Percentiles rank a stretch among this genome's conserved stretches.
Conservation (phyloP, 1,140 invertebrate species). For the Acromyrmex heyeri region DNA sequence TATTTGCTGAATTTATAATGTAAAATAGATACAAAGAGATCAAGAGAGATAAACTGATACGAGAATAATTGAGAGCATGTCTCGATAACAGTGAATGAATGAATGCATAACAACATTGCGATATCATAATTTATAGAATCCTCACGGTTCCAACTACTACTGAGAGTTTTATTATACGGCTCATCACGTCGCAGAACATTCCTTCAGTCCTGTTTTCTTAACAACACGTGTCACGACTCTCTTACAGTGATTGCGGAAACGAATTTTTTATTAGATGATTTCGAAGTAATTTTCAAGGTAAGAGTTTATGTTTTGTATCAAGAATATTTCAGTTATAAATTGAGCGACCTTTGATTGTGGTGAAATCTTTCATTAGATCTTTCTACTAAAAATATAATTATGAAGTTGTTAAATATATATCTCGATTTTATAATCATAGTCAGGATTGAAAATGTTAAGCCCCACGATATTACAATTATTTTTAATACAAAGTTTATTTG, state of each 20-base stretch:
- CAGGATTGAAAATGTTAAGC: background rate
- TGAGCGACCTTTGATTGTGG: background rate
- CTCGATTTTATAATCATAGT: constrained; percentile 10
- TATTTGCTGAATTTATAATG: constrained; percentile 28
- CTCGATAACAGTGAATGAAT: constrained; percentile 25
- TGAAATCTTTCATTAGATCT: constrained; percentile 16
- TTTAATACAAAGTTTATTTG: background rate
- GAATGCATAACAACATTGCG: constrained; percentile 10
- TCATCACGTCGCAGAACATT: constrained; percentile 41
- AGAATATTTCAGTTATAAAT: constrained; percentile 10
- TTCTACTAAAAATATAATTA: constrained; percentile 1
- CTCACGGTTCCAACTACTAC: background rate
- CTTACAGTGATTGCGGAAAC: background rate
- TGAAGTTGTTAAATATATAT: background rate
- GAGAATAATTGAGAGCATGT: constrained; percentile 4
- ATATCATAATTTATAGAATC: constrained; percentile 36
- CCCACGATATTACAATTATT: background rate
- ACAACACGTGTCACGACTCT: background rate
- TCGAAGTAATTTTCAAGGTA: constrained; percentile 15
- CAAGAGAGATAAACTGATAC: background rate
- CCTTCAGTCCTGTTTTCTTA: constrained; percentile 25
- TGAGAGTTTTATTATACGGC: constrained; percentile 8
- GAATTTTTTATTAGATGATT: constrained; percentile 25
- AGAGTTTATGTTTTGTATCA: constrained; percentile 19
- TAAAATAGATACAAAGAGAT: constrained; percentile 21